Base-by-base conservation (phyloP, 2,888 invertebrate genomes). In the Notodonta dromedarius region DNA sequence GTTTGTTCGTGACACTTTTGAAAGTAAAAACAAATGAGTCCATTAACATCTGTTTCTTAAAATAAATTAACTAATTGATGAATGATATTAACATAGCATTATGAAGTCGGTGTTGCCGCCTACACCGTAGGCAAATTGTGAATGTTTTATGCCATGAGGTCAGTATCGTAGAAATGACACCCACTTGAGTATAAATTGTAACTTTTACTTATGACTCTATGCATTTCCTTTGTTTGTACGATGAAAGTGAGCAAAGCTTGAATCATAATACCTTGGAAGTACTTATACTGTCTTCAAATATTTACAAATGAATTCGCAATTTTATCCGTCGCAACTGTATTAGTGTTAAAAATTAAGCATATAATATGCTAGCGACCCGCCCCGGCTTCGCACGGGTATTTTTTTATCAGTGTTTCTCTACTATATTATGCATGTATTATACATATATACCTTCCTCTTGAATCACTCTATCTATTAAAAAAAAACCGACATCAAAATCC, bases 111-210 rank as follows among this genome's bases (percentile, higher is more conserved):
- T 67, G 61, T 56, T 61, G 59, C 54, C 76, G 65, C 74, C 74
- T 63, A 74, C 74, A 59, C 59, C 42, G 32, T 50, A 58, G 61
- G 58, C 70, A 61, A 75, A 44, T 70, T 63, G 70, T 72, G 46
- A 57, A 58, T 59, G 39, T 60, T 61, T 55, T 64, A 59, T 74
- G 67, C 71, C 60, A 66, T 54, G 55, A 63, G 74, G 76, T 69
- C 76, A 74, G 52, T 61, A 8, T 56, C 3, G 42, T 39, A 39
- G 54, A 39, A 60, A 44, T 14, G 35, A 63, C 60, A 44, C 57
- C 63, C 39, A 54, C 54, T 39, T 48, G 14, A 48, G 14, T 5
- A 32, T 32, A 13, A 32, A 24, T 5, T 52, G 12, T 32, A 32
- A 52, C 52, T 52, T 52, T 52, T 52, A 52, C 52, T 52, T 16